Conservation (phyloP, 2,113 vertebrate genomes). For the Glaucomys volans region DNA sequence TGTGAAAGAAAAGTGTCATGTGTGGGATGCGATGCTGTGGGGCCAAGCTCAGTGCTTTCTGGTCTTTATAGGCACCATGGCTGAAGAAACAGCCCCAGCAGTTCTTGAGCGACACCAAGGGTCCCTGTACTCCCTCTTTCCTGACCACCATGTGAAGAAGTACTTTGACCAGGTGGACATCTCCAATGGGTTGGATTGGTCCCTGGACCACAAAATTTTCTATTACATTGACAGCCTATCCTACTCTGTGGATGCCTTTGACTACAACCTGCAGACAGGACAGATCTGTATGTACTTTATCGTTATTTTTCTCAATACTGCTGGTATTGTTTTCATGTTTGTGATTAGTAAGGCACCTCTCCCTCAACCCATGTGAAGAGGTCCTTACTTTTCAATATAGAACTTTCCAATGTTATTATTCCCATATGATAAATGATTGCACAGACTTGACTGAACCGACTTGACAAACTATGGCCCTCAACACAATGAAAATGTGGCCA, state of each 20-base stretch:
- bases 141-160: constrained; percentile 88
- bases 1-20: background rate
- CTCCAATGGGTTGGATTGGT: constrained; percentile 98
- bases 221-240: constrained; percentile 97
- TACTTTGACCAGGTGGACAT: constrained; percentile 94
- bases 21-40: too few relatives aligned
- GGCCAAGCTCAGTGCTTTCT: background rate
- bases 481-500: background rate
- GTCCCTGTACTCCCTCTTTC: constrained; percentile 88
- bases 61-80: constrained; percentile 90
- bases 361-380: background rate
- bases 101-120: constrained; percentile 90
- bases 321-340: background rate
- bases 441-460: background rate
- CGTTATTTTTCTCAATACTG: constrained; percentile 42
- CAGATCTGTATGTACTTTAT: constrained; percentile 86
- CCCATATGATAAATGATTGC: background rate
- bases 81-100: constrained; percentile 87
- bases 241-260: constrained; percentile 93
- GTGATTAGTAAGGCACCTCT: background rate
- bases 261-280: constrained; percentile 92
- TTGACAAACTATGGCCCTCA: background rate
- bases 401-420: background rate
- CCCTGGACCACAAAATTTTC: constrained; percentile 92
- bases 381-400: background rate